Percentiles rank a stretch among this genome's conserved stretches.
phyloP scores from a whole-genome alignment of 1,140 invertebrate species.

The Lordiphosa stackelbergi region DNA sequence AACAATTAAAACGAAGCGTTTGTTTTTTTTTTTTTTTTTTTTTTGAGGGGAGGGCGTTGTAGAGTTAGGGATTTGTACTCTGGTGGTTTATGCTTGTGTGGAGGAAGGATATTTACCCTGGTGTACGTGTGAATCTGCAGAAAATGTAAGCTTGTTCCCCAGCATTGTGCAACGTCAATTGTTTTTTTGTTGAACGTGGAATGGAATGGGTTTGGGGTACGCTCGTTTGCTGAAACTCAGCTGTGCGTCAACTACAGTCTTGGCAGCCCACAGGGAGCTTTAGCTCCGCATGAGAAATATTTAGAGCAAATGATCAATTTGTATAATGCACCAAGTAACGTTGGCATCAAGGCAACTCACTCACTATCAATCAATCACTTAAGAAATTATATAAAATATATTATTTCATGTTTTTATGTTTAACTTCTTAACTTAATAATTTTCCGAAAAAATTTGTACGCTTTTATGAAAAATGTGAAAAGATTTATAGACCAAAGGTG shows the following conservation, averaged over 20 bases:
- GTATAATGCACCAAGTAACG: slow-evolving; percentile 32
- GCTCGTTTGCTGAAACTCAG: slow-evolving; percentile 21
- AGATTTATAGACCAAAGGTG: no score
- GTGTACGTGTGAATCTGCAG: slow-evolving; percentile 57
- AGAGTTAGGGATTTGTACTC: slow-evolving; percentile 1
- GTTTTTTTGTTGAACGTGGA: slow-evolving; percentile 13
- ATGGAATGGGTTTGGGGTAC: background rate
- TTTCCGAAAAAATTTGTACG: no score
- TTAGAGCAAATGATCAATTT: slow-evolving; percentile 25
- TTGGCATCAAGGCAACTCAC: no score
- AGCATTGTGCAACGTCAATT: slow-evolving; percentile 36
- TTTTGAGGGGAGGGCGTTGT: background rate
- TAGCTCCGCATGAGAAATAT: slow-evolving; percentile 34
- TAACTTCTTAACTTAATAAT: no score
- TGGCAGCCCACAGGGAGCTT: slow-evolving; percentile 17
- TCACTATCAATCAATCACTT: background rate
- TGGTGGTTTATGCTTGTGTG: slow-evolving; percentile 19
- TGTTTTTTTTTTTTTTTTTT: slow-evolving; percentile 11
- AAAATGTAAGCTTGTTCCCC: slow-evolving; percentile 32
- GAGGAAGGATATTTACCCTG: slow-evolving; percentile 48
- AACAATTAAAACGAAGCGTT: slow-evolving; percentile 67
- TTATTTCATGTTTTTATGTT: background rate
- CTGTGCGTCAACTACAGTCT: slow-evolving; percentile 37
- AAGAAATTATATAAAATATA: background rate
- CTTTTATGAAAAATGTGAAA: no score